These are phyloP conservation scores for Neosalanx taihuensis DNA, from an alignment of 2,797 vertebrate genomes.

Conservation along the genomic window DNA sequence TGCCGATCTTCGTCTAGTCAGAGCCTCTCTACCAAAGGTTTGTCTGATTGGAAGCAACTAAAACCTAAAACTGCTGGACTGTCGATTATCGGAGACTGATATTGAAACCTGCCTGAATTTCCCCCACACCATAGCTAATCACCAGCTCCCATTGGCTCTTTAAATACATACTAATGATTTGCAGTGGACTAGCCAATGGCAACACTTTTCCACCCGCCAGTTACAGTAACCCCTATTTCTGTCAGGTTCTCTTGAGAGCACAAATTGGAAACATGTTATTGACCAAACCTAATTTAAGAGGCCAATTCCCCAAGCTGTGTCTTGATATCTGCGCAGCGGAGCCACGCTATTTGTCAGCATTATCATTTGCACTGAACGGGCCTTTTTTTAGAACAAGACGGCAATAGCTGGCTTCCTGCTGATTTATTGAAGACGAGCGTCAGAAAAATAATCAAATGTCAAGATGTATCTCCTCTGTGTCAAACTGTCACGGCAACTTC, in stretches of 20 bases:
- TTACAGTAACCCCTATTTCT: constrained; percentile 82
- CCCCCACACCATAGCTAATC: constrained; percentile 47
- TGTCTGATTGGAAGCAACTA: not conserved
- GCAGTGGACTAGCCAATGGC: constrained; percentile 57
- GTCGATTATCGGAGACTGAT: not conserved
- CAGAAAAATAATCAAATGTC: not conserved
- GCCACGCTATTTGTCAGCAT: constrained; percentile 66
- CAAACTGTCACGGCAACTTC: not conserved
- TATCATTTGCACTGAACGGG: constrained; percentile 54
- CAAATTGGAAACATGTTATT: constrained; percentile 76
- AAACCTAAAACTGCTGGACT: not conserved
- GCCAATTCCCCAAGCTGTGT: constrained; percentile 58
- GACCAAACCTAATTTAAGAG: constrained; percentile 78
- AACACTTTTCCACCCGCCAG: constrained; percentile 65
- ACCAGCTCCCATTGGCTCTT: constrained; percentile 61
- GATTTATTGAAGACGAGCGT: not conserved
- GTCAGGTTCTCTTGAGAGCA: constrained; percentile 72
- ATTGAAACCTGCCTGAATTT: constrained; percentile 21
- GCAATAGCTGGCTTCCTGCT: constrained; percentile 37
- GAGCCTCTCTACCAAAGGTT: not conserved
- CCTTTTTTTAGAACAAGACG: constrained; percentile 18
- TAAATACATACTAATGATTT: constrained; percentile 62
- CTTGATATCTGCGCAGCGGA: constrained; percentile 61
- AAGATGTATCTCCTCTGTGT: not conserved
- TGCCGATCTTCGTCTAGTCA: not conserved